These are phyloP conservation scores for Limnephilus marmoratus DNA, from an alignment of 2,888 invertebrate genomes.

Conservation along the genomic window DNA sequence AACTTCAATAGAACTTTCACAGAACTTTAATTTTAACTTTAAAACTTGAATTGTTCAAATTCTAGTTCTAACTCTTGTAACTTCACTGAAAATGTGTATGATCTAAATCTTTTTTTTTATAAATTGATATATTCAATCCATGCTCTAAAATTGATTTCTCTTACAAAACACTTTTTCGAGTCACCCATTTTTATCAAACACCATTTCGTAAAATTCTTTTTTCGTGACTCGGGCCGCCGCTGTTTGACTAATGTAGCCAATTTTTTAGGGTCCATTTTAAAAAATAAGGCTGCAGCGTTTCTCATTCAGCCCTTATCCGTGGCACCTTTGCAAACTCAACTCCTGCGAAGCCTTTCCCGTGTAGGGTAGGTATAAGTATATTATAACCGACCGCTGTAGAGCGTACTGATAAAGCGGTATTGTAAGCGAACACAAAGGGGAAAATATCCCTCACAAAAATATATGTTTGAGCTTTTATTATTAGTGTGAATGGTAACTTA, in stretches of 20 bases:
- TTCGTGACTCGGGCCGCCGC: slow-evolving; percentile 23
- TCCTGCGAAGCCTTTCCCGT: slow-evolving; percentile 7
- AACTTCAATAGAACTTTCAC: no score
- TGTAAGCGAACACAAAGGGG: not conserved
- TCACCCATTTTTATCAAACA: not conserved
- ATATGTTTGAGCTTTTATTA: not conserved
- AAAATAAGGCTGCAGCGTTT: slow-evolving; percentile 45
- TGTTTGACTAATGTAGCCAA: slow-evolving; percentile 50
- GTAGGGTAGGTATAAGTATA: not conserved
- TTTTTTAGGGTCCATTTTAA: slow-evolving; percentile 55
- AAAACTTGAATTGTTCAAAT: no score
- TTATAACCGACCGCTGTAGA: slow-evolving; percentile 12
- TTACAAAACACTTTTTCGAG: not conserved
- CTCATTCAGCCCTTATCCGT: slow-evolving; percentile 32
- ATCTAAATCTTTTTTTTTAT: not conserved
- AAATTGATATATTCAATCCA: not conserved
- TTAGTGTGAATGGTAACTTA: not conserved
- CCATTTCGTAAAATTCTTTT: slow-evolving; percentile 2
- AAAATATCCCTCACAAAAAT: slow-evolving; percentile 1
- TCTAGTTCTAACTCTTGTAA: no score
- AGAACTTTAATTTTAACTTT: no score
- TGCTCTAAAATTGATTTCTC: not conserved
- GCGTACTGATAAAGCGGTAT: slow-evolving; percentile 24
- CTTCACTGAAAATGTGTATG: not conserved
- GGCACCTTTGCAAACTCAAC: slow-evolving; percentile 30